phyloP scores from a whole-genome alignment of 2,797 vertebrate species.

The Chloroceryle amazona region DNA sequence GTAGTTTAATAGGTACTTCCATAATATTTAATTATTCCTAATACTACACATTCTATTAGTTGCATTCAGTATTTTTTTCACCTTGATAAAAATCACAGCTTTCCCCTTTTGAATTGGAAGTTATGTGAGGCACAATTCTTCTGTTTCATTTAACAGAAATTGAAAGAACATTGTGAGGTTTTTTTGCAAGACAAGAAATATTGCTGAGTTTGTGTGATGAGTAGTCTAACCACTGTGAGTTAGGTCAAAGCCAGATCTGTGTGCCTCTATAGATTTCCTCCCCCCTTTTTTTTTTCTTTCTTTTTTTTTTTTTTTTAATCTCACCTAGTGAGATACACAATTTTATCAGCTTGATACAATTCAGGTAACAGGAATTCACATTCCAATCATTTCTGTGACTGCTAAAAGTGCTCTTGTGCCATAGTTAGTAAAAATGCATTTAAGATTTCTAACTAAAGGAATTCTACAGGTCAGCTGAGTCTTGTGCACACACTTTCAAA shows the following conservation, averaged over 20 bases:
- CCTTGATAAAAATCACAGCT: background rate
- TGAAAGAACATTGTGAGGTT: background rate
- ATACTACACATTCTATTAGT: background rate
- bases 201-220: background rate
- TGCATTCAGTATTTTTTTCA: slow-evolving; percentile 3
- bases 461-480: background rate
- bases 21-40: background rate
- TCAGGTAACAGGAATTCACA: slow-evolving; percentile 76
- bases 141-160: background rate
- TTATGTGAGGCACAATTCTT: background rate
- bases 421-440: slow-evolving; percentile 1
- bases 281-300: background rate
- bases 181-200: background rate
- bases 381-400: slow-evolving; percentile 64
- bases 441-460: slow-evolving; percentile 14
- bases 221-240: background rate
- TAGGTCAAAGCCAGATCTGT: background rate
- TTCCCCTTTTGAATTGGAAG: background rate
- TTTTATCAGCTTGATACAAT: slow-evolving; percentile 52
- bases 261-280: background rate
- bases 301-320: background rate
- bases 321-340: slow-evolving; percentile 22
- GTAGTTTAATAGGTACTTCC: slow-evolving; percentile 43
- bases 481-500: background rate
- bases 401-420: slow-evolving; percentile 65